Base-by-base conservation (phyloP, 1,140 invertebrate species). In the Steinernema feltiae region DNA sequence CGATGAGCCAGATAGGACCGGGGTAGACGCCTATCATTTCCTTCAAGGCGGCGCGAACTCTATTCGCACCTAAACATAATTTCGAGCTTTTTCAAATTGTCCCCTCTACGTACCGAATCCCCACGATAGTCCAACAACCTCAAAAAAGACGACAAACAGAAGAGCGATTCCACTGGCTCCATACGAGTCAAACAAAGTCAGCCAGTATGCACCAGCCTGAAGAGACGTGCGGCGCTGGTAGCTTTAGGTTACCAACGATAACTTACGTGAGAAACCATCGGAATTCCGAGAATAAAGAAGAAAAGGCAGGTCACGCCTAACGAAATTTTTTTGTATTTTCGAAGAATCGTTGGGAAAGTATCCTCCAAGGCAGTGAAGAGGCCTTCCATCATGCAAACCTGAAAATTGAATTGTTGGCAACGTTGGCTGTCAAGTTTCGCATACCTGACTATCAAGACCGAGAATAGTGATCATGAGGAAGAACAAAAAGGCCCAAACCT, bases 41-140 rank as follows among this genome's bases (percentile, higher is more conserved):
- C 79, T 92, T 90, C 76, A 97, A 93, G 82, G 95, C 93, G 73
- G 91, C 90, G 80, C 92, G 92, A 86, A 96, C 94, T 77, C 93
- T 88, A 78, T 94, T 90, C 3, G 92, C 91, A 32, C 93, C 92
- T 78, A 80, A 53, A 15, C 17, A 78, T 72, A 1, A 24, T 24
- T 76, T 17, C 1, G 24, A 70, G 29, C 18, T 3, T 21, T 1
- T n/a, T 1, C 31, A 7, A 77, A 71, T 31, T 74, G 0, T 18
- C 12, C 3, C 0, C 29, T 18, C 21, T 53, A 75, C 77, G 35
- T 32, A 91, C 91, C 95, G 88, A 98, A 98, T 79, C 97, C 95
- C 94, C 94, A 98, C 74, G 94, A 96, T 3, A 98, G 92, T 32
- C 94, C 94, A 46, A 98, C 92, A 1, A 94, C 91, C 89, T 98